Base-by-base conservation (phyloP, 2,113 vertebrate species). In the Cichladusa arquata region DNA sequence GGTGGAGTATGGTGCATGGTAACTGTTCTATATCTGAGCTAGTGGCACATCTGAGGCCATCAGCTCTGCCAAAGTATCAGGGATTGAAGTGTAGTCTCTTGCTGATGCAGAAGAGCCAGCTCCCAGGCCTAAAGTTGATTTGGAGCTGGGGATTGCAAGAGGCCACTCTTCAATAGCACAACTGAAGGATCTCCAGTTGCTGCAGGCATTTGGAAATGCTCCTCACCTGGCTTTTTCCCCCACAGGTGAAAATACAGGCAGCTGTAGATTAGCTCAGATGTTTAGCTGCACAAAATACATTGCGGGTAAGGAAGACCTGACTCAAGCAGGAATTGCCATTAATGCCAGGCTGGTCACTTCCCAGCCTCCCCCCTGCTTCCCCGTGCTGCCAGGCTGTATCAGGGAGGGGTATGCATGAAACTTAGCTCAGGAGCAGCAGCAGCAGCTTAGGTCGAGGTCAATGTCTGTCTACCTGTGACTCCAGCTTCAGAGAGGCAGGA, bases 301-400 rank as follows among this genome's bases (percentile, higher is more conserved):
- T 16, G 19, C 3, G 34, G 20, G 3, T 48, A 64, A 51, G 44
- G 42, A 71, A 72, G 48, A 50, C 8, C 6, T 42, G n/a, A 60
- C 14, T 48, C 19, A 25, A 71, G 40, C 10, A 45, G n/a, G n/a
- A 38, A 31, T 50, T 62, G 56, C n/a, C 9, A 11, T 56, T 42
- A 86, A 28, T 62, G n/a, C 17, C 45, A 7, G 2, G 16, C 14
- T 61, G 53, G 22, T 45, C 8, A 1, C 48, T 77, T 65, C 34
- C 54, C 36, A 57, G 17, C 36, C 29, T 82, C n/a, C 6, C 7
- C 3, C 2, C 33, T 45, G 6, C 38, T 48, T 51, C 50, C 33
- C 34, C 0, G 0, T 8, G 3, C 65, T 13, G 2, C 36, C 1
- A 3, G 38, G 36, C 71, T 38, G 3, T 29, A 3, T 14, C 0